These are phyloP conservation scores for Drosophila eohydei DNA, from an alignment of 2,888 invertebrate species.

Conservation along the genomic window DNA sequence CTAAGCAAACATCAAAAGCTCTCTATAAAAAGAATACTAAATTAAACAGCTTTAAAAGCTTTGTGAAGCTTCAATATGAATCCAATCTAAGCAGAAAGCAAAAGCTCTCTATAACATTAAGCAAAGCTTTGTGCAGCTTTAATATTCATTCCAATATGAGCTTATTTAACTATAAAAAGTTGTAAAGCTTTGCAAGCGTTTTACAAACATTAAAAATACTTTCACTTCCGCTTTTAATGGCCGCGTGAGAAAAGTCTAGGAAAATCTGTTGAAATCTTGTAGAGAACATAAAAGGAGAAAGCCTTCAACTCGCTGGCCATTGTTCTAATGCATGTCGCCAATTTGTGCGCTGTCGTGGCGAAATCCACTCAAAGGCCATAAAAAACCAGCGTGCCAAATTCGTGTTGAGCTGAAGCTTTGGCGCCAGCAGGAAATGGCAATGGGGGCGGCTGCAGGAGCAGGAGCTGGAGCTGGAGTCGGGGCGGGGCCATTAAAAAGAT, in stretches of 20 bases:
- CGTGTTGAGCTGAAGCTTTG: constrained; percentile 57
- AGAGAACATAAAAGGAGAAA: not conserved
- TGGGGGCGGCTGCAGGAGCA: not conserved
- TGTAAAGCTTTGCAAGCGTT: not conserved
- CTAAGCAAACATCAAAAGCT: not conserved
- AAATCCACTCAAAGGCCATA: constrained; percentile 61
- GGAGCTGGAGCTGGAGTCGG: not conserved
- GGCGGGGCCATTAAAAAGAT: constrained; percentile 67
- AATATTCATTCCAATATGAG: not conserved
- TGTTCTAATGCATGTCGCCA: constrained; percentile 55
- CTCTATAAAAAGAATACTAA: not conserved
- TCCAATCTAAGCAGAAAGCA: not conserved
- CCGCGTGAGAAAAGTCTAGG: not conserved
- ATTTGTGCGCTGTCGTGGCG: constrained; percentile 52
- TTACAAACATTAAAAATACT: constrained; percentile 4
- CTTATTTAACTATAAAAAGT: not conserved
- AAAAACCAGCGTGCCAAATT: constrained; percentile 67
- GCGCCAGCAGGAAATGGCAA: not conserved
- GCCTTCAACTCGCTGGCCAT: constrained; percentile 21
- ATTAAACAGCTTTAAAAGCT: not conserved
- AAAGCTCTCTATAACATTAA: not conserved
- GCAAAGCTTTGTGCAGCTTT: no score
- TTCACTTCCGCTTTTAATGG: constrained; percentile 10
- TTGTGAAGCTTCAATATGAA: not conserved
- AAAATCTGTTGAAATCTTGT: constrained; percentile 10